A percentile compares a stretch with the other conserved stretches of the same genome.
phyloP scores from a whole-genome alignment of 2,797 vertebrate species.

The Malacoctenus gilli region DNA sequence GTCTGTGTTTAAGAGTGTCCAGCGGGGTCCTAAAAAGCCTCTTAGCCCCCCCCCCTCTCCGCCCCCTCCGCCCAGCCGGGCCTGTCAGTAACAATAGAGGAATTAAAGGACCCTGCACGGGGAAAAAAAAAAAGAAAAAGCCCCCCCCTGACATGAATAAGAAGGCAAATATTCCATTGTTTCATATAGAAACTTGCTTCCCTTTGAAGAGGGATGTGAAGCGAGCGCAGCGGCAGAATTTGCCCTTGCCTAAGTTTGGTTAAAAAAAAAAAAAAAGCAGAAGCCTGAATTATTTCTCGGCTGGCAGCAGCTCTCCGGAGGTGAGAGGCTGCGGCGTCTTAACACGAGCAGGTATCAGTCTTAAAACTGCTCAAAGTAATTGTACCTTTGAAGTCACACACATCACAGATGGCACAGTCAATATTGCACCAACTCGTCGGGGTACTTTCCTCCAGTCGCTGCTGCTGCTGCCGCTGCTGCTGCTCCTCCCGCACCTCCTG shows the following conservation, averaged over 20 bases:
- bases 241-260: constrained; percentile 73
- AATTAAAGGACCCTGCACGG: constrained; percentile 67
- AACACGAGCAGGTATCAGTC: constrained; percentile 81
- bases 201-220: constrained; percentile 78
- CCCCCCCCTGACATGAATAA: constrained; percentile 66
- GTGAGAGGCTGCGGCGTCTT: constrained; percentile 78
- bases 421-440: constrained; percentile 80
- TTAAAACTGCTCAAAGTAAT: constrained; percentile 83
- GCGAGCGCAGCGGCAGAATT: constrained; percentile 71
- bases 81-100: constrained; percentile 73
- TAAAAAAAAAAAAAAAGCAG: too few relatives aligned
- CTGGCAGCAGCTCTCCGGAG: constrained; percentile 80
- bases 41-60: constrained; percentile 73
- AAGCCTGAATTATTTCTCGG: constrained; percentile 79
- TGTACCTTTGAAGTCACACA: constrained; percentile 83
- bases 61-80: too few relatives aligned
- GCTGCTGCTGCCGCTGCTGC: too few relatives aligned
- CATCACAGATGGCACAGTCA: constrained; percentile 79
- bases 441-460: constrained; percentile 69
- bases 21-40: constrained; percentile 74
- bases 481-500: too few relatives aligned
- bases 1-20: constrained; percentile 73
- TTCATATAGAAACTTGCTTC: constrained; percentile 77
- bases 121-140: constrained; percentile 58
- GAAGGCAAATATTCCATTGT: constrained; percentile 78